phyloP scores from a whole-genome alignment of 1,140 invertebrate genomes.

The Caligus rogercresseyi region DNA sequence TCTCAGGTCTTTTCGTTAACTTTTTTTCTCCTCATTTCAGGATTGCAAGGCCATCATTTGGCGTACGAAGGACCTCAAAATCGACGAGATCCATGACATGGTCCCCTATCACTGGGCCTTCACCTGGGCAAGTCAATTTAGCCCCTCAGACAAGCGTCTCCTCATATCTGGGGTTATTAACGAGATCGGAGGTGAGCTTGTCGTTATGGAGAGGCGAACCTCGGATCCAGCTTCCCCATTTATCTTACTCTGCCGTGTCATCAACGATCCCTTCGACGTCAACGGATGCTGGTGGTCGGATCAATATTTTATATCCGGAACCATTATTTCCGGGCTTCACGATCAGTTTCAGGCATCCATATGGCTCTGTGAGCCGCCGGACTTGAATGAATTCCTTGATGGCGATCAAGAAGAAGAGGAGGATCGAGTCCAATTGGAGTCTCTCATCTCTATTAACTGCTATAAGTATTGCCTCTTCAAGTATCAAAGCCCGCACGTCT shows the following conservation, averaged over 20 bases:
- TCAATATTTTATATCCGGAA: conserved; percentile 54
- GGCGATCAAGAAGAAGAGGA: too few relatives aligned
- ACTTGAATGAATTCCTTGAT: background rate
- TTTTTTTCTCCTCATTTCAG: too few relatives aligned
- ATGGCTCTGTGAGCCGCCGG: background rate
- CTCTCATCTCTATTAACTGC: background rate
- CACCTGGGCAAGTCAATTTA: background rate
- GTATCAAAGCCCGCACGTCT: background rate
- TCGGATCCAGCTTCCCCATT: background rate
- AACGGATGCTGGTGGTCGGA: conserved; percentile 79
- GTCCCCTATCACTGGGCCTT: background rate
- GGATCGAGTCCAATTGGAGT: background rate
- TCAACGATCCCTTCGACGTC: conserved; percentile 72
- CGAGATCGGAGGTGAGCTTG: background rate
- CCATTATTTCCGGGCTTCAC: background rate
- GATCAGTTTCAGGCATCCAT: background rate
- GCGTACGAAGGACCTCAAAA: background rate
- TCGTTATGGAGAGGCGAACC: background rate
- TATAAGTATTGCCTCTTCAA: background rate
- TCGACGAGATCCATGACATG: background rate
- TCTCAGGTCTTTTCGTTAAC: too few relatives aligned
- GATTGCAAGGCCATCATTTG: conserved; percentile 3
- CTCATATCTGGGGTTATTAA: conserved; percentile 3
- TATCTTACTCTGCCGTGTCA: conserved; percentile 52
- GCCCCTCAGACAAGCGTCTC: background rate